Conservation (phyloP, 2,113 vertebrate species). For the Neopipo cinnamomea region DNA sequence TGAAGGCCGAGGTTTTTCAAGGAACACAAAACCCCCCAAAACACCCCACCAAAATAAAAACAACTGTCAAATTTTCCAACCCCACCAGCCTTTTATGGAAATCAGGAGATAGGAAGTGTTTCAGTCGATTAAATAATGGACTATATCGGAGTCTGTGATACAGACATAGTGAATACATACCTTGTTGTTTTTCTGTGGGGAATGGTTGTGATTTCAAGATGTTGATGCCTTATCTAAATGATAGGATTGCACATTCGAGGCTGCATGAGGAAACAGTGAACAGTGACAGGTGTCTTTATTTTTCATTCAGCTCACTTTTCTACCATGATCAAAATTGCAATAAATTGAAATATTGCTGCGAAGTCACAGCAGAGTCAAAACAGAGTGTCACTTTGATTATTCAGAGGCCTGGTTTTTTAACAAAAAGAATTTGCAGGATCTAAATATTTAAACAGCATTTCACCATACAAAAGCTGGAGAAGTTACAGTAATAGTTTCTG, state of each 20-base stretch:
- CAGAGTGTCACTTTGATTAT: background rate
- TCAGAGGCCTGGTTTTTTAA: background rate
- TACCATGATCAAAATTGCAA: constrained; percentile 3
- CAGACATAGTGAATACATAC: background rate
- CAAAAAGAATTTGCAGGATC: background rate
- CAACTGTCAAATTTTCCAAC: background rate
- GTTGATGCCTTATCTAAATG: background rate
- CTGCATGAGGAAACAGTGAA: background rate
- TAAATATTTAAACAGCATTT: constrained; percentile 43
- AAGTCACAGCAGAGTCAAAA: background rate
- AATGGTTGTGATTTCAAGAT: background rate
- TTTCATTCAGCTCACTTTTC: background rate
- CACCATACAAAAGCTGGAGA: background rate
- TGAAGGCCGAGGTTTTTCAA: background rate
- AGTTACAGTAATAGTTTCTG: background rate
- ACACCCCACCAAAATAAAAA: background rate
- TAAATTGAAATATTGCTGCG: constrained; percentile 7
- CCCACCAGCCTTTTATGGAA: background rate
- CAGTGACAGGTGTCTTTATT: constrained; percentile 4
- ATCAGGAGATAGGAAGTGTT: background rate
- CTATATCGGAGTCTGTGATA: background rate
- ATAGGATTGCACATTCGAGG: background rate
- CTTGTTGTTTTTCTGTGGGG: background rate
- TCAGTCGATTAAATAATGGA: background rate
- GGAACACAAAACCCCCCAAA: background rate